Conservation (phyloP, 2,888 invertebrate species). For the Melieria omissa region DNA sequence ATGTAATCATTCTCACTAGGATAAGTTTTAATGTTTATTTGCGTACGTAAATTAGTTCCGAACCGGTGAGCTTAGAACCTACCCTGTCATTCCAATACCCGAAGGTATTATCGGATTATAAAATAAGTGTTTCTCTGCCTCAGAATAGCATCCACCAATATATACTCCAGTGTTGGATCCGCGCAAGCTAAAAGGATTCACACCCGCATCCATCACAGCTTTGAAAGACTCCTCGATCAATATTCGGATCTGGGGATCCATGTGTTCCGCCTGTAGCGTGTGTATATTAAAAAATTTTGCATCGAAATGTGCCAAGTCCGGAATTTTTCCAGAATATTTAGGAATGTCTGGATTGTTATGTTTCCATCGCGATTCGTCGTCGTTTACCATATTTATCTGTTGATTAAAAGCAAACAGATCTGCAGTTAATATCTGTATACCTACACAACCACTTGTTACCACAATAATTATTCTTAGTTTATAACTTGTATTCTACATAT, state of each 20-base stretch:
- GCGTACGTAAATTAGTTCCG: not conserved
- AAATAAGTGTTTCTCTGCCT: conserved; percentile 78
- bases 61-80: conserved; percentile 55
- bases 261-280: conserved; percentile 78
- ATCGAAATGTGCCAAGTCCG: conserved; percentile 78
- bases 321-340: conserved; percentile 77
- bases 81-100: conserved; percentile 70
- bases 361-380: conserved; percentile 81
- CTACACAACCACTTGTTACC: no score
- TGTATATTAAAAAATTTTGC: conserved; percentile 81
- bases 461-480: no score
- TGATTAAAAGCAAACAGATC: not conserved
- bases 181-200: conserved; percentile 75
- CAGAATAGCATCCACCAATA: conserved; percentile 77
- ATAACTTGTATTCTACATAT: no score
- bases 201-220: conserved; percentile 79
- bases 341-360: conserved; percentile 80
- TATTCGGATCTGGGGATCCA: conserved; percentile 83
- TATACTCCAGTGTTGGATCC: conserved; percentile 80
- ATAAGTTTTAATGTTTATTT: not conserved
- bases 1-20: not conserved
- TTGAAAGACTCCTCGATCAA: conserved; percentile 82
- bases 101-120: conserved; percentile 75
- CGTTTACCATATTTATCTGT: conserved; percentile 74
- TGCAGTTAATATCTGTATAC: not conserved